Evolutionary conservation across 30 jellyfish, hydroid and myxozoan species (phyloP).

Genomic region (Turritopsis dohrnii): DNA sequence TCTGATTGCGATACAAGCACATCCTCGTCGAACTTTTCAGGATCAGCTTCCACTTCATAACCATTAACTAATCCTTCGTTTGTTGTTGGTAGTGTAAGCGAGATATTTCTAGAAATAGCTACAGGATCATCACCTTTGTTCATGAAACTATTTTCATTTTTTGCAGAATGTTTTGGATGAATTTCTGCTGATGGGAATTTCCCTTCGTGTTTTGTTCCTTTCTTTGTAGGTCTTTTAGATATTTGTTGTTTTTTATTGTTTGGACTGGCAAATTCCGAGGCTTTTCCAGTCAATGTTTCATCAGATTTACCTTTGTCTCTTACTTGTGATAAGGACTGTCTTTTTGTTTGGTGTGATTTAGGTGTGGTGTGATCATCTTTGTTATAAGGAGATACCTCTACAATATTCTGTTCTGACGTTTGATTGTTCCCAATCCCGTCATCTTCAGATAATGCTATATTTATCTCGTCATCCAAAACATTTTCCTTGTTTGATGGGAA

Average conservation of each 20-base stretch:
- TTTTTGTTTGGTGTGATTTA: no score
- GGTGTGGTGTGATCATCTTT: no score
- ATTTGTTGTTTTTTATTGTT: not conserved
- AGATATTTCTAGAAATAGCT: not conserved
- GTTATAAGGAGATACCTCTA: not conserved
- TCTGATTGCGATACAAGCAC: not conserved
- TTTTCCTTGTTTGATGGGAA: not conserved
- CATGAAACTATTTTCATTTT: not conserved
- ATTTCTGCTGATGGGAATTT: not conserved
- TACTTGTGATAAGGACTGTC: not conserved
- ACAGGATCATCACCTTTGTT: not conserved
- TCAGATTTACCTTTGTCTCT: not conserved
- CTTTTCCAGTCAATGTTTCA: not conserved
- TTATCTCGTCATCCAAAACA: not conserved
- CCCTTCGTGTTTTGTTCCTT: not conserved
- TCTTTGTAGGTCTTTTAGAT: not conserved
- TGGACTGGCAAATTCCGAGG: not conserved
- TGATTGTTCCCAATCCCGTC: not conserved
- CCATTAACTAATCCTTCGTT: not conserved
- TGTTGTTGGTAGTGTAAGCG: not conserved
- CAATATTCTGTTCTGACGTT: not conserved
- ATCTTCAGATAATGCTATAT: not conserved
- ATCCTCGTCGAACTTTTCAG: not conserved
- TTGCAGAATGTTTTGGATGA: not conserved
- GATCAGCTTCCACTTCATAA: not conserved